These are phyloP conservation scores for Zenarchopterus dispar DNA, from an alignment of 2,797 vertebrate genomes.

Conservation along the genomic window DNA sequence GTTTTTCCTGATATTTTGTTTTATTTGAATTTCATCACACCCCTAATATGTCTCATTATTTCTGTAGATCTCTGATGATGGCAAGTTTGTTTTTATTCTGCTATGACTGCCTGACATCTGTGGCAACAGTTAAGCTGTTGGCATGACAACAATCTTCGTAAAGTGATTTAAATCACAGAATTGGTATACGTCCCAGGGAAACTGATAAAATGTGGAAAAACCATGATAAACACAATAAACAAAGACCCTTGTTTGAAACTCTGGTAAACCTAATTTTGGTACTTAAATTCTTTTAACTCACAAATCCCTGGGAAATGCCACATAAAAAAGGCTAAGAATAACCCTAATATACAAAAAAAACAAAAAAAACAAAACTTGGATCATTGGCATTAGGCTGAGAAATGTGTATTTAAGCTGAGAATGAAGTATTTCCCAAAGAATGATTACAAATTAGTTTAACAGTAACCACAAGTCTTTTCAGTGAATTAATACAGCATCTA, in stretches of 20 bases:
- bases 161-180: conserved; percentile 22
- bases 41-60: conserved; percentile 3
- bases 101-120: conserved; percentile 11
- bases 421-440: not conserved
- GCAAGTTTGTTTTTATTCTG: not conserved
- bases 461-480: not conserved
- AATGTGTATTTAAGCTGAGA: not conserved
- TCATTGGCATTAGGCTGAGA: conserved; percentile 2
- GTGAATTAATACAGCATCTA: conserved; percentile 19
- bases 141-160: conserved; percentile 10
- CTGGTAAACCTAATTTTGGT: no score
- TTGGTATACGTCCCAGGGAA: conserved; percentile 9
- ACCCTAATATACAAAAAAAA: not conserved
- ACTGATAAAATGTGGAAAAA: conserved; percentile 13
- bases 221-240: no score
- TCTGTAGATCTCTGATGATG: not conserved
- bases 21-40: not conserved
- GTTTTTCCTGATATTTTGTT: not conserved
- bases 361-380: not conserved
- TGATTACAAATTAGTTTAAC: not conserved
- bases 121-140: conserved; percentile 15
- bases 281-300: not conserved
- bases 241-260: no score
- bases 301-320: not conserved
- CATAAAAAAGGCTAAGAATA: not conserved